phyloP scores from a whole-genome alignment of 2,113 vertebrate species.

The Romanogobio albipinnatus region DNA sequence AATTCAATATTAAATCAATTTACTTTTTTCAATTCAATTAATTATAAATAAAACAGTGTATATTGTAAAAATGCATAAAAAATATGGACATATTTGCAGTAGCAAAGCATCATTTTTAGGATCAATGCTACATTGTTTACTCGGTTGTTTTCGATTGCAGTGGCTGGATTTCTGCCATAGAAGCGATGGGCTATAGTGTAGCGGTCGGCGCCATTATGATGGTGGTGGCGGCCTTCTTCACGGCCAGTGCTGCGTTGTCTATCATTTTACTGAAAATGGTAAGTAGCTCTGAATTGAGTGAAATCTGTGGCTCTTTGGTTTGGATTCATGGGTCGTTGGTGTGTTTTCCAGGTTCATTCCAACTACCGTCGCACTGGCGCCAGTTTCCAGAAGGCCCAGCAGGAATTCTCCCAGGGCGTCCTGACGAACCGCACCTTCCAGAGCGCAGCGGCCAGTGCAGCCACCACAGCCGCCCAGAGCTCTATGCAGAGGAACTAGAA shows the following conservation, averaged over 20 bases:
- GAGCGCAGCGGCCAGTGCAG: constrained; percentile 75
- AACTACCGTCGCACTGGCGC: constrained; percentile 90
- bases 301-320: neutral
- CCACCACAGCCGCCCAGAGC: constrained; percentile 81
- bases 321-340: neutral
- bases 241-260: constrained; percentile 79
- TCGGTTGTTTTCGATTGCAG: constrained; percentile 65
- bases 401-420: constrained; percentile 95
- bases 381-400: constrained; percentile 95
- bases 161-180: constrained; percentile 88
- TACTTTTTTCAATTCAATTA: no score
- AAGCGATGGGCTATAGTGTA: constrained; percentile 46
- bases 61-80: neutral
- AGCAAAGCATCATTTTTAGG: neutral
- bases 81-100: neutral
- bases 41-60: no score
- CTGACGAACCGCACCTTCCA: constrained; percentile 87
- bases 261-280: constrained; percentile 93
- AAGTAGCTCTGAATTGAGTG: constrained; percentile 59
- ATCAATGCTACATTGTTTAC: neutral
- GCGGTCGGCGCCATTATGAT: constrained; percentile 87
- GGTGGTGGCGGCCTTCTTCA: constrained; percentile 91
- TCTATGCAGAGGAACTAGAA: constrained; percentile 77
- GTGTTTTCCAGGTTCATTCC: constrained; percentile 83
- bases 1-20: no score